These are phyloP conservation scores for Saguinus midas DNA, from an alignment of 2,113 vertebrate genomes.

Conservation along the genomic window DNA sequence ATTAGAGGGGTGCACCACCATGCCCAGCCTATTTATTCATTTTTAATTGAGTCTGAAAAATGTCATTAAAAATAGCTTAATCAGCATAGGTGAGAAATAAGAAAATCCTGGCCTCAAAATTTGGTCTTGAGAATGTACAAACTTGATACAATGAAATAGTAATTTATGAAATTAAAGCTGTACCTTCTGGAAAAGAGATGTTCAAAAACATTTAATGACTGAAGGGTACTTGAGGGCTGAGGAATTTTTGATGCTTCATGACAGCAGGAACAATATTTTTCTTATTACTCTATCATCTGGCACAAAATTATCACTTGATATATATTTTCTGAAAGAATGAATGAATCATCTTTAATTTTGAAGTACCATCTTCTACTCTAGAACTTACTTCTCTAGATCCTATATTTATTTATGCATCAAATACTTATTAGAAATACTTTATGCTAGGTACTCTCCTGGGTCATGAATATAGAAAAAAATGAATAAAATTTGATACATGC, in stretches of 20 bases:
- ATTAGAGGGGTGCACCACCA: no score
- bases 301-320: neutral
- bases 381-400: neutral
- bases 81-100: neutral
- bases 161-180: constrained; percentile 12
- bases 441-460: neutral
- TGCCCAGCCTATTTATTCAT: no score
- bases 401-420: neutral
- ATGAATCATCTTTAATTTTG: neutral
- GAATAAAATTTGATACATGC: neutral
- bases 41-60: neutral
- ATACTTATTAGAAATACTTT: neutral
- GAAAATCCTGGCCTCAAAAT: neutral
- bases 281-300: neutral
- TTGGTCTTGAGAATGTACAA: neutral
- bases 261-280: neutral
- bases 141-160: neutral
- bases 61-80: neutral
- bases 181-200: neutral
- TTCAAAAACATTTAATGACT: neutral
- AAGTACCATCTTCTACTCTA: neutral
- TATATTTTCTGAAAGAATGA: neutral
- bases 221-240: neutral
- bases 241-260: neutral
- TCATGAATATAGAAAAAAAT: neutral